Evolutionary conservation across 2,113 vertebrate species (phyloP).

Genomic region (Turnix velox): DNA sequence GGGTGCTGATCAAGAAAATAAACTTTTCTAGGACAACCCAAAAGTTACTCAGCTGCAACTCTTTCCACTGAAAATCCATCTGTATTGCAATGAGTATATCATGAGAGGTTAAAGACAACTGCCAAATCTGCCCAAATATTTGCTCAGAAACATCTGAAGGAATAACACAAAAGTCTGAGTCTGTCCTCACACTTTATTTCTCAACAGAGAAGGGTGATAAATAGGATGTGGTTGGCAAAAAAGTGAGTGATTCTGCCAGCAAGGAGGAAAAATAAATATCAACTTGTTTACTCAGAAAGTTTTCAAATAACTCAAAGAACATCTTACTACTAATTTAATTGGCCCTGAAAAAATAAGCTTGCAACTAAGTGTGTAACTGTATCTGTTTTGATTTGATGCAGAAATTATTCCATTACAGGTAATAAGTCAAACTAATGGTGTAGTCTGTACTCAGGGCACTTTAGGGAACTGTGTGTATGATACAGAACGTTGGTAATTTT

Average conservation of each 20-base stretch:
- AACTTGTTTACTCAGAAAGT: conserved; percentile 32
- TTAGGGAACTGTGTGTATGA: conserved; percentile 5
- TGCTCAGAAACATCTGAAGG: conserved; percentile 4
- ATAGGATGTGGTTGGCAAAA: conserved; percentile 61
- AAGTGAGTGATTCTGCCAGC: conserved; percentile 21
- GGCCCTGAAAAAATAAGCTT: not conserved
- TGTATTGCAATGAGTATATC: not conserved
- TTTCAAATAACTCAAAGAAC: conserved; percentile 1
- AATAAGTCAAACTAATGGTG: not conserved
- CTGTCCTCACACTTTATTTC: conserved; percentile 47
- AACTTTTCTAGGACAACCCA: not conserved
- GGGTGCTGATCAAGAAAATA: not conserved
- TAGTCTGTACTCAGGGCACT: not conserved
- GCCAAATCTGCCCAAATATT: not conserved
- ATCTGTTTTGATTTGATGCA: not conserved
- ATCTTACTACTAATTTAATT: not conserved
- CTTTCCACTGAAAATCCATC: not conserved
- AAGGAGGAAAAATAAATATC: conserved; percentile 26
- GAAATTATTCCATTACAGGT: not conserved
- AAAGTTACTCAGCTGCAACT: not conserved
- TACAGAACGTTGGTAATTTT: conserved; percentile 66
- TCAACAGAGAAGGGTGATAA: conserved; percentile 55
- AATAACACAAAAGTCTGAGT: conserved; percentile 22
- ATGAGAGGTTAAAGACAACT: not conserved
- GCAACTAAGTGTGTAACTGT: conserved; percentile 7